Evolutionary conservation across 2,797 vertebrate genomes (phyloP).

Genomic region (Remorina albescens): DNA sequence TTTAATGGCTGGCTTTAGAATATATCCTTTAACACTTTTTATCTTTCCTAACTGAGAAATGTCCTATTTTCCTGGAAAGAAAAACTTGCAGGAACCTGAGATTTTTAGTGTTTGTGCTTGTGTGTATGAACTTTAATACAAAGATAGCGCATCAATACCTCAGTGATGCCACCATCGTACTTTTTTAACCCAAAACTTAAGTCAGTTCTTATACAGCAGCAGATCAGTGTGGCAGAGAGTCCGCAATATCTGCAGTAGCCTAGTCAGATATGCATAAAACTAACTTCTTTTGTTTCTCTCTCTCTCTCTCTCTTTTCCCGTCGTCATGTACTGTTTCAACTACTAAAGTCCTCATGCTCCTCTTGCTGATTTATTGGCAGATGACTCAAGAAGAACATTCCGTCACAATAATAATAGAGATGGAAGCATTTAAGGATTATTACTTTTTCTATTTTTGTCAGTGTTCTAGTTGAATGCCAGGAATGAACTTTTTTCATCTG

Average conservation of each 20-base stretch:
- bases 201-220: too few relatives aligned
- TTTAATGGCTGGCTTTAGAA: not conserved
- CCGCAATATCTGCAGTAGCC: too few relatives aligned
- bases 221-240: too few relatives aligned
- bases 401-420: not conserved
- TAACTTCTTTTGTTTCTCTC: too few relatives aligned
- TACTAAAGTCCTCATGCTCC: not conserved
- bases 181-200: too few relatives aligned
- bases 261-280: not conserved
- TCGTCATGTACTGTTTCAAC: not conserved
- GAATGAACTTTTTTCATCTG: not conserved
- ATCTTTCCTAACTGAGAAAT: not conserved
- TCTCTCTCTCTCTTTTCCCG: too few relatives aligned
- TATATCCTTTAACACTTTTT: not conserved
- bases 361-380: not conserved
- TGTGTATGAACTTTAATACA: not conserved
- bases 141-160: not conserved
- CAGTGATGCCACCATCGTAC: too few relatives aligned
- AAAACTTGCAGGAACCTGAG: too few relatives aligned
- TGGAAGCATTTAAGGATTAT: not conserved
- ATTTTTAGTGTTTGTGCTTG: not conserved
- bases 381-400: not conserved
- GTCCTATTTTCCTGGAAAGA: not conserved
- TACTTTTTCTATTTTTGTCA: not conserved
- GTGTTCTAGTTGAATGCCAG: not conserved